Conservation (phyloP, 2,797 vertebrate genomes). For the Phataginus tetradactyla region DNA sequence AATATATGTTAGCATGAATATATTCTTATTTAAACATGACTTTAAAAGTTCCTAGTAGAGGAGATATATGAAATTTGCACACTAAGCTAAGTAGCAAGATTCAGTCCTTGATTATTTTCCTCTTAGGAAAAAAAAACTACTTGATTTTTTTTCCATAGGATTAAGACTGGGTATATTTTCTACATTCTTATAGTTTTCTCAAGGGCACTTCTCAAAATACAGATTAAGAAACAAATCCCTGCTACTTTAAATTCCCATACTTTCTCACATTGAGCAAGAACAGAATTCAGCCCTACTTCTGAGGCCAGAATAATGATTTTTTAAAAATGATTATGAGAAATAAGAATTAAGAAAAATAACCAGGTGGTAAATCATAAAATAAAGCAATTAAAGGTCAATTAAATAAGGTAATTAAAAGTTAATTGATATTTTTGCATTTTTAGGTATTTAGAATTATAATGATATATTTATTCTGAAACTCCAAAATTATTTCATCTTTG, state of each 20-base stretch:
- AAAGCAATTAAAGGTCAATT: conserved; percentile 31
- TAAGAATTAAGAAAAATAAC: conserved; percentile 45
- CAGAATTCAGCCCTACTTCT: conserved; percentile 51
- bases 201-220: conserved; percentile 48
- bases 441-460: conserved; percentile 45
- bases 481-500: conserved; percentile 31
- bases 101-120: conserved; percentile 47
- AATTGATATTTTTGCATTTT: conserved; percentile 37
- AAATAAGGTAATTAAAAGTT: conserved; percentile 33
- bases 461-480: conserved; percentile 29
- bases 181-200: conserved; percentile 61
- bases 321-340: conserved; percentile 35
- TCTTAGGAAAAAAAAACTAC: conserved; percentile 53
- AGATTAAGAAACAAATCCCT: neutral
- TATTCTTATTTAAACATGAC: conserved; percentile 72
- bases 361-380: conserved; percentile 30
- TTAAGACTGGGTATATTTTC: conserved; percentile 69
- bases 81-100: conserved; percentile 60
- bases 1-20: conserved; percentile 69
- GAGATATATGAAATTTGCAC: conserved; percentile 65
- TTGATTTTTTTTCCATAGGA: conserved; percentile 79
- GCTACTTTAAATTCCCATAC: neutral
- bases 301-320: conserved; percentile 31
- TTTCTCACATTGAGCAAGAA: conserved; percentile 1
- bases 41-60: conserved; percentile 75